A percentile compares a stretch with the other conserved stretches of the same genome.
Conservation (phyloP, 2,797 vertebrate species). For the Pteropus rufus region DNA sequence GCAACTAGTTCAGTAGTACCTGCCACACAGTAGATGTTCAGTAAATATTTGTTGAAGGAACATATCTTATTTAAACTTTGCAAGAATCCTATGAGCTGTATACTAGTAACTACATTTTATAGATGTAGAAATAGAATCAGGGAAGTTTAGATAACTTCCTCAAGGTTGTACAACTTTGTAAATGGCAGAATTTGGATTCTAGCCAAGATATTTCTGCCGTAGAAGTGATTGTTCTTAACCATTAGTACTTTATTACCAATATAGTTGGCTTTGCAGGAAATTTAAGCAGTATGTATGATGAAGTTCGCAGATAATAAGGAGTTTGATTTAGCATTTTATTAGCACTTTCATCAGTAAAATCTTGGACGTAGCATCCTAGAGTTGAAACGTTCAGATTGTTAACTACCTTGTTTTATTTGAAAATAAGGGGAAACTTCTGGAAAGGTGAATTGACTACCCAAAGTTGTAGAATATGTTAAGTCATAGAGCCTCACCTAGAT, state of each 20-base stretch:
- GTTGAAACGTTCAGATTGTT: neutral
- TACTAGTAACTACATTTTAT: neutral
- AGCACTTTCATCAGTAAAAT: constrained; percentile 10
- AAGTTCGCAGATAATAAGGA: neutral
- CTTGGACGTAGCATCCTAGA: neutral
- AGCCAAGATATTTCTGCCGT: constrained; percentile 5
- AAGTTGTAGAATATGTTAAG: neutral
- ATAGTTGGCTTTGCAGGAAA: neutral
- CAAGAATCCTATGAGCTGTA: neutral
- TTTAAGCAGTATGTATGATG: neutral
- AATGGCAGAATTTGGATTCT: neutral
- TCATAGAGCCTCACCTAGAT: neutral
- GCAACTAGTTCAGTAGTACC: neutral
- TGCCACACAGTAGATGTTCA: neutral
- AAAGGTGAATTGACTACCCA: neutral
- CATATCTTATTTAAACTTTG: neutral
- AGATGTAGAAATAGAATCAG: constrained; percentile 1
- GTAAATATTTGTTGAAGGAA: constrained; percentile 15
- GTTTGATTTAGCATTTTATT: constrained; percentile 7
- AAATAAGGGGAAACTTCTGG: constrained; percentile 30
- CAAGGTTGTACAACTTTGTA: neutral
- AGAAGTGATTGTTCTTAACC: constrained; percentile 1
- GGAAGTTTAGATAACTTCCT: neutral
- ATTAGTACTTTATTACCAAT: neutral
- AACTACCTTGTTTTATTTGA: constrained; percentile 26